phyloP scores from a whole-genome alignment of 2,888 invertebrate genomes.

The Lasioglossum leucozonium region DNA sequence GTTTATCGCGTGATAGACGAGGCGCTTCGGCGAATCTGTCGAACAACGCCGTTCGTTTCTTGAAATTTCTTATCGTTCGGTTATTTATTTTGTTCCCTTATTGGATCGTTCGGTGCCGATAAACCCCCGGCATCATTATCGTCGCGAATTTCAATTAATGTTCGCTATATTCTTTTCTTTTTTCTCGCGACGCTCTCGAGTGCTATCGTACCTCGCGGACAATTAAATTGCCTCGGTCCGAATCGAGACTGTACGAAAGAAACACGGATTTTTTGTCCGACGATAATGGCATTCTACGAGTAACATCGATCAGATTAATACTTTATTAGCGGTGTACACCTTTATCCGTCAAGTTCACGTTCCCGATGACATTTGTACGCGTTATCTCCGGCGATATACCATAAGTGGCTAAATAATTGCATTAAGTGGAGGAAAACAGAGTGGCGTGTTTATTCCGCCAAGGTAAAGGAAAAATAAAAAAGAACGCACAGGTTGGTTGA shows the following conservation, averaged over 20 bases:
- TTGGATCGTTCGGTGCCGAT: neutral
- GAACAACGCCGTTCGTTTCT: neutral
- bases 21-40: neutral
- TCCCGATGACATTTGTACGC: neutral
- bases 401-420: constrained; percentile 30
- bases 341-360: neutral
- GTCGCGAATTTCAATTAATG: neutral
- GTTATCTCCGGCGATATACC: neutral
- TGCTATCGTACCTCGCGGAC: neutral
- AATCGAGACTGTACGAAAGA: neutral
- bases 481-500: neutral
- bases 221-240: neutral
- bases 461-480: neutral
- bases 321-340: neutral
- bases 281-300: neutral
- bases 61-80: neutral
- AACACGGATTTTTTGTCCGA: neutral
- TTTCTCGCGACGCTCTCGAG: neutral
- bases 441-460: too few relatives aligned
- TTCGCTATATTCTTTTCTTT: neutral
- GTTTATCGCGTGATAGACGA: neutral
- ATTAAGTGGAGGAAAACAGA: constrained; percentile 25
- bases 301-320: neutral
- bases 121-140: neutral
- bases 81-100: neutral